Evolutionary conservation across 2,797 vertebrate species (phyloP).

Genomic region (Nothura maculosa): DNA sequence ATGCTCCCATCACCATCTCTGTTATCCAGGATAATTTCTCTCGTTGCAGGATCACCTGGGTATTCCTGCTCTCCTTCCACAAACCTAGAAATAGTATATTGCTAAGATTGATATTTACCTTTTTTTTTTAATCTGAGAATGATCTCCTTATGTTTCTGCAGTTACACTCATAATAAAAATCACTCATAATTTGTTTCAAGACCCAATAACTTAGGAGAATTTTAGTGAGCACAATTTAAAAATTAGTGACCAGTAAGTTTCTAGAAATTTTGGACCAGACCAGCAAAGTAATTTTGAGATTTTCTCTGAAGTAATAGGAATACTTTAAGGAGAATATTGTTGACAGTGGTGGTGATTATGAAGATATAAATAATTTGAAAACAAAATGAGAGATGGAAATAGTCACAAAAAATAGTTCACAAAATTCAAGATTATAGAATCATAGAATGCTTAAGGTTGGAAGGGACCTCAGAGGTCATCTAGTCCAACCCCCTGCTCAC

Average conservation of each 20-base stretch:
- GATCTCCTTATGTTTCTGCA: fast-evolving
- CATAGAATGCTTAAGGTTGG: too few species aligned
- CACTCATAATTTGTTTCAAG: background rate
- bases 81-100: background rate
- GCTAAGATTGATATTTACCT: background rate
- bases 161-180: background rate
- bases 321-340: background rate
- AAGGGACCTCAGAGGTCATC: too few species aligned
- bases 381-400: too few species aligned
- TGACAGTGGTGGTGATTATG: background rate
- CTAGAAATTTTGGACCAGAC: background rate
- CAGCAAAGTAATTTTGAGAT: background rate
- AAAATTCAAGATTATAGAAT: too few species aligned
- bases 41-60: background rate
- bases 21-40: background rate
- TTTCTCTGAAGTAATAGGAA: background rate
- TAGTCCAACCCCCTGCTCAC: too few species aligned
- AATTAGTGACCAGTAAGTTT: background rate
- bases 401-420: too few species aligned
- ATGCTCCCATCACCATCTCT: background rate
- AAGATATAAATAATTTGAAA: too few species aligned
- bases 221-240: background rate
- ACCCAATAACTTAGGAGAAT: background rate
- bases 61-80: background rate
- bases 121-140: background rate